phyloP scores from a whole-genome alignment of 2,113 vertebrate species.

The Cochlearius cochlearius region DNA sequence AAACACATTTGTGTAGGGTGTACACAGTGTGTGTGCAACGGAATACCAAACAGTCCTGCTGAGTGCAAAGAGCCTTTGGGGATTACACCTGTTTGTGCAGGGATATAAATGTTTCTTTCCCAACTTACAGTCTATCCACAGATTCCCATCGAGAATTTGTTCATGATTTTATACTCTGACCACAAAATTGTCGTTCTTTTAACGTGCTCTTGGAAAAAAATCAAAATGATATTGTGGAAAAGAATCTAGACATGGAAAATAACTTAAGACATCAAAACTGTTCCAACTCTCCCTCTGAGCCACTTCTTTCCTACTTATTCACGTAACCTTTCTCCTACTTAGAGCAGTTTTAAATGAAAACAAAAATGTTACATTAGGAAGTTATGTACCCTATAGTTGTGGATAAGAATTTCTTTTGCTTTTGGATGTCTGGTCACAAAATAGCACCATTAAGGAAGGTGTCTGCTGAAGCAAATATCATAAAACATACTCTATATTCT shows the following conservation, averaged over 20 bases:
- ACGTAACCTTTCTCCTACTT: conserved; percentile 8
- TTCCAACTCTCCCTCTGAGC: background rate
- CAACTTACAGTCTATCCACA: background rate
- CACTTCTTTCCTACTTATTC: background rate
- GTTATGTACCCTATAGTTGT: background rate
- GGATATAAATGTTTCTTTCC: conserved; percentile 34
- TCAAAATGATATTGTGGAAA: conserved; percentile 5
- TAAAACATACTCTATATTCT: background rate
- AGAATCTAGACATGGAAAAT: conserved; percentile 25
- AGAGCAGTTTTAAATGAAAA: background rate
- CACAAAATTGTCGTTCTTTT: conserved; percentile 36
- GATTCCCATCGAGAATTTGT: background rate
- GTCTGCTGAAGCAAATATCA: background rate
- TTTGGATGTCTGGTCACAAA: background rate
- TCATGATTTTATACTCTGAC: conserved; percentile 20
- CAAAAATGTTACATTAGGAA: background rate
- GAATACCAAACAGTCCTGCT: background rate
- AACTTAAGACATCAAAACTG: background rate
- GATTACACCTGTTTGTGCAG: conserved; percentile 36
- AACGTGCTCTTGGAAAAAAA: background rate
- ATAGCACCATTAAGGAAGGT: background rate
- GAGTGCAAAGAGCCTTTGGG: background rate
- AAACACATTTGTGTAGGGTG: background rate
- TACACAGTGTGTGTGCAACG: background rate
- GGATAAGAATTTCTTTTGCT: background rate